Base-by-base conservation (phyloP, 2,888 invertebrate genomes). In the Apamea epomidion region DNA sequence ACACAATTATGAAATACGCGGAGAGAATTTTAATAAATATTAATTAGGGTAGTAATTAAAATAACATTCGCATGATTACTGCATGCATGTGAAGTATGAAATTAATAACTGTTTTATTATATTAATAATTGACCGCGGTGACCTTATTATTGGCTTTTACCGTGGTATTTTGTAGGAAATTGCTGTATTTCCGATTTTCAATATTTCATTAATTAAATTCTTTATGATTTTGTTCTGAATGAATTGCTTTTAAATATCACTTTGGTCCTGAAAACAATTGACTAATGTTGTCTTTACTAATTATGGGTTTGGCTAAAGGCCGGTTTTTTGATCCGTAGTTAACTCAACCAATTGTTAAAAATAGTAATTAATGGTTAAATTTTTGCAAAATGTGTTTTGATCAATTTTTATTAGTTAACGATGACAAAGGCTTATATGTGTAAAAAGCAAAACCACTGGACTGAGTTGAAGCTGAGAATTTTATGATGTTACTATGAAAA, bases 101-200 rank as follows among this genome's bases (percentile, higher is more conserved):
- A 85, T 82, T 69, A 69, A 60, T 80, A 29, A 51, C 64, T 16
- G 48, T 82, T 73, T 58, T 58, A 84, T 48, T 84, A 6, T 10
- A 72, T 64, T 79, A 32, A 32, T 16, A 42, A 21, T 72, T 84
- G 48, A 79, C 69, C 72, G 73, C 72, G n/a, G 62, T 64, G 71
- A n/a, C 58, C 58, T 29, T 48, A 45, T 32, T 78, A 69, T 79
- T 51, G 64, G 73, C 16, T 80, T 73, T 45, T 12, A 69, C 16
- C 6, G 48, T 8, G 16, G 25, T 64, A 51, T 70, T 79, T 54
- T 32, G n/a, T 32, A 32, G 48, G 1, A 21, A 58, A 42, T 32
- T 78, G 14, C 60, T 48, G 8, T 72, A 54, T 68, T 64, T 84
- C 25, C 25, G 25, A 48, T 29, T 54, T 32, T 62, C 8, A 67